Percentiles rank a stretch among this genome's conserved stretches.
These are phyloP conservation scores for Pampusana beccarii DNA, from an alignment of 2,113 vertebrate species.

Conservation along the genomic window DNA sequence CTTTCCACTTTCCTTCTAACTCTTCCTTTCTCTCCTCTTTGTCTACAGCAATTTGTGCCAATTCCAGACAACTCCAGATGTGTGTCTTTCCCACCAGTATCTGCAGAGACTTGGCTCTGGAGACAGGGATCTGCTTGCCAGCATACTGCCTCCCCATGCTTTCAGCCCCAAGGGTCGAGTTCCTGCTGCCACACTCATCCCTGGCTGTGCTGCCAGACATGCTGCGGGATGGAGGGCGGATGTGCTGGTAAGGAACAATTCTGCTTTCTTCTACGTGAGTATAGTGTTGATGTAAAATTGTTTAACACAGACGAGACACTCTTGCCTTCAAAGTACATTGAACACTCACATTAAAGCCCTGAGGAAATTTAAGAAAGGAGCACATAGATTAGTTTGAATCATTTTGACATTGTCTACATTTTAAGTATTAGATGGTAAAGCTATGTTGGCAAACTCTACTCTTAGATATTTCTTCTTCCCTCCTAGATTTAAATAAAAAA, in stretches of 20 bases:
- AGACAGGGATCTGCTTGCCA: not conserved
- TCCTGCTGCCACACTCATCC: not conserved
- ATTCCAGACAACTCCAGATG: slow-evolving; percentile 29
- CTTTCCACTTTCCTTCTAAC: slow-evolving; percentile 39
- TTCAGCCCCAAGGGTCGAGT: not conserved
- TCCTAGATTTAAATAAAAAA: not conserved
- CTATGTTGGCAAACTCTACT: not conserved
- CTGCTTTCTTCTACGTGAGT: not conserved
- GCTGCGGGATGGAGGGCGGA: not conserved
- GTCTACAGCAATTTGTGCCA: not conserved
- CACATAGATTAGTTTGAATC: not conserved
- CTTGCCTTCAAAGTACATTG: not conserved
- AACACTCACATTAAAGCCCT: not conserved
- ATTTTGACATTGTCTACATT: not conserved
- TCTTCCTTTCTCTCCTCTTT: not conserved
- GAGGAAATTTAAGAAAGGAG: not conserved
- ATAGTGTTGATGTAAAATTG: not conserved
- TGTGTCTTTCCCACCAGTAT: slow-evolving; percentile 23
- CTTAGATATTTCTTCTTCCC: not conserved
- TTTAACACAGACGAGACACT: not conserved
- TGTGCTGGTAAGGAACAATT: not conserved
- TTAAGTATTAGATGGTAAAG: not conserved
- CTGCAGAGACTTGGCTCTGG: slow-evolving; percentile 25
- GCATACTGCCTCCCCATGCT: not conserved
- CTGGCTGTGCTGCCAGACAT: not conserved